Base-by-base conservation (phyloP, 1,140 invertebrate genomes). In the Aphis craccivora region DNA sequence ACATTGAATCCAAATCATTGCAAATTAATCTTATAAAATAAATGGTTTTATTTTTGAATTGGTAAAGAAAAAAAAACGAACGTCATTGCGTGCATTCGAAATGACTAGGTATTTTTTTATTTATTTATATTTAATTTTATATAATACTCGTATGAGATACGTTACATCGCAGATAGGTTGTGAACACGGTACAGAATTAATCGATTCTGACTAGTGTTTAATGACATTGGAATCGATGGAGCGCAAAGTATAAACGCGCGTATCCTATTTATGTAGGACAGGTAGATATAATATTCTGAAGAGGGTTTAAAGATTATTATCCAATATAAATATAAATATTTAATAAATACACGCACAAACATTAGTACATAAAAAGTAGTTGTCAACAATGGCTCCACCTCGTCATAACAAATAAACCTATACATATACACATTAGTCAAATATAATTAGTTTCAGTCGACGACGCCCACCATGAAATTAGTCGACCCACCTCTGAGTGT, bases 221-320 rank as follows among this genome's bases (percentile, higher is more conserved):
- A 89, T 53, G 87, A 51, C 87, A 89, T 53, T 37, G 48, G 48
- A 89, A 53, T 89, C 48, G 87, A 89, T 35, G 87, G 87, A 53
- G n/a, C 20, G 87, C 48, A 25, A 9, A 37, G 40, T 86, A 5
- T 53, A 37, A 89, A 89, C n/a, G 48, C 48, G 45, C 48, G 45
- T 53, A 48, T 48, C 25, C 9, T 40, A 45, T 88, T 22, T 18
- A 35, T 30, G 43, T 51, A 23, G 48, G 48, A 53, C 87, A 35
- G 48, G 87, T 53, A 53, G 51, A 37, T 53, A 45, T 45, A 87
- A 83, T 87, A n/a, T 87, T 53, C 48, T 43, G 48, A 89, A 89
- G 87, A 89, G 87, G 87, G 87, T 89, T 88, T 53, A 22, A 20
- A 89, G 87, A 89, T 89, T 89, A 89, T 53, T 89, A 89, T 89